Evolutionary conservation across 35 echinoderm and acorn worm genomes (phyloP).

Genomic region (Heliocidaris erythrogramma): DNA sequence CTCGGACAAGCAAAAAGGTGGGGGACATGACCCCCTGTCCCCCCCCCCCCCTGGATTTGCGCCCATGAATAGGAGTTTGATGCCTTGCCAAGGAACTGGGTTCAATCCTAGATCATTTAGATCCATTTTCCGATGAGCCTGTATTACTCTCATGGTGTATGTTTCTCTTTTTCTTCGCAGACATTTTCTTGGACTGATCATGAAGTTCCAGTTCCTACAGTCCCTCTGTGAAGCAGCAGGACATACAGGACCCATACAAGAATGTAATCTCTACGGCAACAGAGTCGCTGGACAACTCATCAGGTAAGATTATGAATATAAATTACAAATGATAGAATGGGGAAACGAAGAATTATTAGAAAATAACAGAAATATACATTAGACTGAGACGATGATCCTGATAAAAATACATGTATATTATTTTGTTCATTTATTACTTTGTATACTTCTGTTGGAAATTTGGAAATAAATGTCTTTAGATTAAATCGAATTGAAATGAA

Average conservation of each 20-base stretch:
- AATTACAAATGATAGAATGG: neutral
- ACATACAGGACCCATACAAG: neutral
- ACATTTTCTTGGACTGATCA: neutral
- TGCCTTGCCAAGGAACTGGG: too few relatives aligned
- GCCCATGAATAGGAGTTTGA: too few relatives aligned
- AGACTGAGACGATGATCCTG: neutral
- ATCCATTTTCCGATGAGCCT: too few relatives aligned
- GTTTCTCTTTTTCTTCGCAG: neutral
- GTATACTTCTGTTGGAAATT: too few relatives aligned
- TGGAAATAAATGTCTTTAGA: too few relatives aligned
- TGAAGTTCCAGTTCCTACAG: constrained; percentile 23
- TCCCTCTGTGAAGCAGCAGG: neutral
- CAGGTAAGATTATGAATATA: constrained; percentile 2
- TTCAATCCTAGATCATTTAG: too few relatives aligned
- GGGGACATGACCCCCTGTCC: too few relatives aligned
- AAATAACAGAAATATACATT: neutral
- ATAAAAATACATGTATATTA: neutral
- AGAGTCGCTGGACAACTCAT: neutral
- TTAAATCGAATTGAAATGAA: too few relatives aligned
- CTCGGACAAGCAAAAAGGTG: too few relatives aligned
- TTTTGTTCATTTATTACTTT: too few relatives aligned
- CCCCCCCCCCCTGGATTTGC: too few relatives aligned
- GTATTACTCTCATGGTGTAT: neutral
- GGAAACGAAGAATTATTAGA: neutral
- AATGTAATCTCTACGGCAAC: constrained; percentile 37